Percentiles rank a stretch among this genome's conserved stretches.
Conservation (phyloP, 2,113 vertebrate species). For the Oceanodroma tethys region DNA sequence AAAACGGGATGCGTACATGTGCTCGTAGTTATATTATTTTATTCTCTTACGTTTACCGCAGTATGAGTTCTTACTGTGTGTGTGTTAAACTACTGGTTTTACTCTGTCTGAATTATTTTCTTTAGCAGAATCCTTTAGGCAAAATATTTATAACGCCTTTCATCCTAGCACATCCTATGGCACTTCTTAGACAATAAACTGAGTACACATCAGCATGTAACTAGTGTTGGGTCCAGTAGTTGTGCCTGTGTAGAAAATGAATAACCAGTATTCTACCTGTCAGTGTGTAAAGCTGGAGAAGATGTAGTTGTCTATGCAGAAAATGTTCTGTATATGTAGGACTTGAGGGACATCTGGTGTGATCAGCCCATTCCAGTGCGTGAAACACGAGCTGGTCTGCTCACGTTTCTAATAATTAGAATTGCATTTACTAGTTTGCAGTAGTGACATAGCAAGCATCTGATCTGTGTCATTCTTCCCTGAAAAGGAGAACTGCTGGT, state of each 20-base stretch:
- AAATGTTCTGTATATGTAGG: background rate
- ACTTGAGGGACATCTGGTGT: background rate
- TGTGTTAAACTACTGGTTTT: background rate
- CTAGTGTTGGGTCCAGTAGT: background rate
- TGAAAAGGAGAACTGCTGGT: background rate
- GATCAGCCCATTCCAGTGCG: background rate
- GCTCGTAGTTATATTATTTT: rapidly evolving
- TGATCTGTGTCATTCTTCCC: background rate
- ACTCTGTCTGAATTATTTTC: background rate
- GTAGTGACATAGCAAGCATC: background rate
- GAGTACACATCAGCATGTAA: rapidly evolving
- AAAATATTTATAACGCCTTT: background rate
- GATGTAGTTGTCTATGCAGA: background rate
- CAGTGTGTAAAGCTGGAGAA: background rate
- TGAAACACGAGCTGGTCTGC: background rate
- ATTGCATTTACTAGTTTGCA: background rate
- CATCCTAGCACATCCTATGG: background rate
- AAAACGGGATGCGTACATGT: rapidly evolving
- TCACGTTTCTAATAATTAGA: background rate
- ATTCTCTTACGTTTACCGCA: background rate
- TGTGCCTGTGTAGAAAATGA: background rate
- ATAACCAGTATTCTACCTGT: rapidly evolving
- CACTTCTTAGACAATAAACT: rapidly evolving
- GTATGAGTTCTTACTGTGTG: background rate
- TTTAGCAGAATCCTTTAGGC: background rate